These are phyloP conservation scores for Squalus acanthias DNA, from an alignment of 2,797 vertebrate genomes.

Conservation along the genomic window DNA sequence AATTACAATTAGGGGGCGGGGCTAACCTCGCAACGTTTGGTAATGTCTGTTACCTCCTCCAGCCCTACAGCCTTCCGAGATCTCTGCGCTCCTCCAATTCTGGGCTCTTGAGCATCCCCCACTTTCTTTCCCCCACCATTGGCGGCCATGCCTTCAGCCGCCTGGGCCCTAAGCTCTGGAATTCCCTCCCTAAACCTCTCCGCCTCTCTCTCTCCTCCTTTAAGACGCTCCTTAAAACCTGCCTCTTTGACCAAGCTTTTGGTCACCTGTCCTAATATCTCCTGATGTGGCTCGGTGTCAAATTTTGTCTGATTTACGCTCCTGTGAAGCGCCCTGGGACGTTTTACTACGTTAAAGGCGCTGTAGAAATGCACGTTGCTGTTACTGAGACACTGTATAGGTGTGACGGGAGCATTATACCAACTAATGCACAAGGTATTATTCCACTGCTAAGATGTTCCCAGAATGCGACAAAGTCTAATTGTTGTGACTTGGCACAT, in stretches of 20 bases:
- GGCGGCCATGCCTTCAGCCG: background rate
- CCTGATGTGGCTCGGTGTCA: background rate
- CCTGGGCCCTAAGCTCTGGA: background rate
- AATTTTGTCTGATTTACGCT: background rate
- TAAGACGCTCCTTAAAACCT: background rate
- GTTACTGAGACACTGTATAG: background rate
- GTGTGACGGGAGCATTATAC: background rate
- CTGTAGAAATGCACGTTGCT: background rate
- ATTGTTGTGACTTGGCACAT: background rate
- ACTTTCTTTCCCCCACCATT: background rate
- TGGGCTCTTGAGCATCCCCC: background rate
- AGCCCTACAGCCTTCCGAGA: background rate
- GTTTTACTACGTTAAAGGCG: background rate
- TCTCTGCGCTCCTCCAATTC: background rate
- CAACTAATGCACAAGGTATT: background rate
- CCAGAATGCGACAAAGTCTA: background rate
- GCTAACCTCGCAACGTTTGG: background rate
- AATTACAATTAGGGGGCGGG: background rate
- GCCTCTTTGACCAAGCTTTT: too few species aligned
- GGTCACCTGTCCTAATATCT: background rate
- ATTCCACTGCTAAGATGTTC: background rate
- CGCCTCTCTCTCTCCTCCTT: background rate
- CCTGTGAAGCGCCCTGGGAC: background rate
- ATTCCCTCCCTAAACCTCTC: background rate
- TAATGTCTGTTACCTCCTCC: background rate